These are phyloP conservation scores for Planiliza haematocheilus DNA, from an alignment of 2,113 vertebrate genomes.

Conservation along the genomic window DNA sequence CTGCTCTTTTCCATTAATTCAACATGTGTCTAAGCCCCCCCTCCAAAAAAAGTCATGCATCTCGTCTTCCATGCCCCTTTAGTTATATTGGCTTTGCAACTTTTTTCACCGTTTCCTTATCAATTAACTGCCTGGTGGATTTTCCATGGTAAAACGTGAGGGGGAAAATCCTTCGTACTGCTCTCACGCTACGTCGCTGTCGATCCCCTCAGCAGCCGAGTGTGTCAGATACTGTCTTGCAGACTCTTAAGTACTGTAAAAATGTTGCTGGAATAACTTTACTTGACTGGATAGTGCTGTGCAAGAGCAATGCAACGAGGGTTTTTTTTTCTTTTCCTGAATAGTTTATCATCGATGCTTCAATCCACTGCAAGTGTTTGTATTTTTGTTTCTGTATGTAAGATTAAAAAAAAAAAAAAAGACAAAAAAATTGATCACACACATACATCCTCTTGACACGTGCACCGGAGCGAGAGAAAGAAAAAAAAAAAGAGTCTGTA, in stretches of 20 bases:
- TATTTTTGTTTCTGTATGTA: conserved; percentile 34
- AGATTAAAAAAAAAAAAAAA: too few relatives aligned
- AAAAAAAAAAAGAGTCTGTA: conserved; percentile 84
- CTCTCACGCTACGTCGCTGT: conserved; percentile 24
- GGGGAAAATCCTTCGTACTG: conserved; percentile 31
- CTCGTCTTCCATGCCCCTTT: conserved; percentile 36
- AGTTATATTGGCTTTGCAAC: conserved; percentile 11
- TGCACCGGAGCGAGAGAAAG: conserved; percentile 44
- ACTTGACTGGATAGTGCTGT: conserved; percentile 40
- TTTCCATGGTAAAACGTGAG: conserved; percentile 34
- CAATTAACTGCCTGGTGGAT: conserved; percentile 31
- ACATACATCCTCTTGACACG: conserved; percentile 35
- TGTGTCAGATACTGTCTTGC: conserved; percentile 20
- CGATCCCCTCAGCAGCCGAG: conserved; percentile 4
- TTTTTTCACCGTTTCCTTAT: background rate
- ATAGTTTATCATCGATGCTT: conserved; percentile 21
- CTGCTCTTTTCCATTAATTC: conserved; percentile 11
- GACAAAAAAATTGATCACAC: conserved; percentile 11
- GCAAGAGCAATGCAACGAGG: conserved; percentile 26
- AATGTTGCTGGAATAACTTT: conserved; percentile 38
- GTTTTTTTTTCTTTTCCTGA: conserved; percentile 5
- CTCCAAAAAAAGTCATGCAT: conserved; percentile 18
- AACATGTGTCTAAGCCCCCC: conserved; percentile 20
- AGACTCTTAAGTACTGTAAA: conserved; percentile 42
- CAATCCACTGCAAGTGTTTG: conserved; percentile 40